Evolutionary conservation across 2,888 invertebrate species (phyloP), one percentile per base, ranked within the genome.

Genomic region (Drosophila anceps): DNA sequence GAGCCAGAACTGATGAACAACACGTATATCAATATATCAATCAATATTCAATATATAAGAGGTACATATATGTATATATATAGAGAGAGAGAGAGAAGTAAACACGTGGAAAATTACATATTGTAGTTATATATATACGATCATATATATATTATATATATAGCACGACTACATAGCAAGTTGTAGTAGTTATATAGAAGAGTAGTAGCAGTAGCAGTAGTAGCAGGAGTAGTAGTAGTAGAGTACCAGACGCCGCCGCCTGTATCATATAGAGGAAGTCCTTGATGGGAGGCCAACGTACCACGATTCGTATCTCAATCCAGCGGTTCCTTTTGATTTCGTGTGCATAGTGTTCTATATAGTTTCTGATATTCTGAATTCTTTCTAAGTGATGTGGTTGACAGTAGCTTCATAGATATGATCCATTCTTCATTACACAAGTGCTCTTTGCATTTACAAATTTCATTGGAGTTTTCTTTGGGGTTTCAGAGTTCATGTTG

Each of bases 1-100:
- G 84, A 84, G 84, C 87, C 80, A 84, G 73, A 84, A 84, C 82
- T 86, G 82, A 65, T 66, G 82, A 86, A 86, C 84, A 84, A 84
- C 84, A 84, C 80, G 78, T 79, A 79, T 81, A 80, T 77, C 73
- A 73, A 77, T 67, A 64, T 70, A 74, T 62, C 48, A 69, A 74
- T 62, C 44, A 69, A 69, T 68, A 72, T 50, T 29, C 53, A 72
- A 72, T 71, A 67, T 70, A 57, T 67, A 74, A 31, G 37, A 46
- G n/a, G 35, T 63, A 46, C 58, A 59, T 44, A 44, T 43, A 41
- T 33, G 33, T 69, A 73, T 71, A 35, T 67, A 43, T 57, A 48
- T 53, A 33, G 29, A 54, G 68, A 75, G 44, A 76, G 55, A 48
- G 48, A 50, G 29, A 72, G 74, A 65, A 73, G 81, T 75, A 79